phyloP scores from a whole-genome alignment of 2,113 vertebrate genomes.

The Spheniscus mendiculus region DNA sequence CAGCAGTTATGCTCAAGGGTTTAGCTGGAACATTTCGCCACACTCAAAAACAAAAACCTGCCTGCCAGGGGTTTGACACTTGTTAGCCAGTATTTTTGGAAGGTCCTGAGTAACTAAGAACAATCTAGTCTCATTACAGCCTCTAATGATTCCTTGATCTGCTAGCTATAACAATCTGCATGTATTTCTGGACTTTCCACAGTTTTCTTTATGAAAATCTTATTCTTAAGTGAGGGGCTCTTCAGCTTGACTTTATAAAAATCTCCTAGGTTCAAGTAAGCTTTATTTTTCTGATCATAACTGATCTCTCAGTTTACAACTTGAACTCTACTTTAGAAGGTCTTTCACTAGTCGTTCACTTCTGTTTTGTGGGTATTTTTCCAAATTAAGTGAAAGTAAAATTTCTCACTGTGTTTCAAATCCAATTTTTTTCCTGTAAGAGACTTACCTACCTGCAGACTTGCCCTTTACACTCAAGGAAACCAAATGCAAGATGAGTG shows the following conservation, averaged over 20 bases:
- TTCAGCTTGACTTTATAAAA: neutral
- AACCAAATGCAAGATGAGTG: neutral
- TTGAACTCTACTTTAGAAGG: neutral
- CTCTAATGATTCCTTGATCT: neutral
- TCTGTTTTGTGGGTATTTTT: neutral
- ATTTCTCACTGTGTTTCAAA: neutral
- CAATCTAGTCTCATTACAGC: neutral
- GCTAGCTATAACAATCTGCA: neutral
- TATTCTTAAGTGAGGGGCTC: neutral
- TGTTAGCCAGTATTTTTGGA: constrained; percentile 7
- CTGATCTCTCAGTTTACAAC: neutral
- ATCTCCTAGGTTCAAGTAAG: neutral
- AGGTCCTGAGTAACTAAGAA: neutral
- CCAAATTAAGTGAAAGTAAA: neutral
- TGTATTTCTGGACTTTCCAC: neutral
- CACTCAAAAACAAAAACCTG: neutral
- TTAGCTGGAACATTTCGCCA: constrained; percentile 17
- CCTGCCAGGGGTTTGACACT: neutral
- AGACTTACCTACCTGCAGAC: neutral
- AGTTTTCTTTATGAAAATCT: neutral
- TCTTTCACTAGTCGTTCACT: neutral
- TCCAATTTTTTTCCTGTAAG: neutral
- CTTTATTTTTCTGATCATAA: neutral
- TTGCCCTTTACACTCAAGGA: neutral
- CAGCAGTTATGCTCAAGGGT: neutral